Evolutionary conservation across 2,113 vertebrate species (phyloP), one percentile per base, ranked within the genome.

Genomic region (Neoarius graeffei): DNA sequence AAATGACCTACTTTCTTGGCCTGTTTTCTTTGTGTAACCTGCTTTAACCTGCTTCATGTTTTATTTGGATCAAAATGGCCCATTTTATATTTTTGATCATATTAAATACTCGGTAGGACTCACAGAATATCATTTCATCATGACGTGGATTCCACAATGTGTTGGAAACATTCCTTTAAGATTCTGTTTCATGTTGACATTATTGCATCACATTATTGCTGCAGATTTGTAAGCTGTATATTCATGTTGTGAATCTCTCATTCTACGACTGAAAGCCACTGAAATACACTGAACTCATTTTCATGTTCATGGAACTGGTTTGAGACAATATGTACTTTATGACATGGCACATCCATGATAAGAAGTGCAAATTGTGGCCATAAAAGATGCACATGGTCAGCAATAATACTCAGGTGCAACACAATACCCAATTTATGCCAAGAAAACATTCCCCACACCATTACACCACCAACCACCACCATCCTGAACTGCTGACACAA

Each of bases 11-110:
- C 42, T 62, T 87, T 30, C 17, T 62, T 83, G 67, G 8, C 80
- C 67, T n/a, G 3, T 54, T 81, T 80, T 30, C 25, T 85, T 17
- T 76, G 20, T 54, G 27, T 86, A 86, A 88, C 71, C 84, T 88
- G 52, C 54, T 86, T 84, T 59, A 89, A 85, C 76, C 17, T 82
- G 5, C 14, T 62, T 35, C 9, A 0, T 60, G 56, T 42, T 84
- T 66, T 9, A 84, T 69, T 52, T 84, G 82, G 48, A n/a, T 50
- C 56, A 4, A 30, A 85, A 27, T 67, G 85, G 48, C 85, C 84
- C 84, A 57, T 84, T 67, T 84, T 15, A 15, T 13, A 50, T 35
- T 83, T 64, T 15, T 59, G n/a, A 83, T 83, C 14, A 83, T 25
- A 81, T 76, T 52, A 77, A 48, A 77, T 25, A 20, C 30, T 1